Conservation (phyloP, 2,113 vertebrate genomes). For the Pygoscelis adeliae region DNA sequence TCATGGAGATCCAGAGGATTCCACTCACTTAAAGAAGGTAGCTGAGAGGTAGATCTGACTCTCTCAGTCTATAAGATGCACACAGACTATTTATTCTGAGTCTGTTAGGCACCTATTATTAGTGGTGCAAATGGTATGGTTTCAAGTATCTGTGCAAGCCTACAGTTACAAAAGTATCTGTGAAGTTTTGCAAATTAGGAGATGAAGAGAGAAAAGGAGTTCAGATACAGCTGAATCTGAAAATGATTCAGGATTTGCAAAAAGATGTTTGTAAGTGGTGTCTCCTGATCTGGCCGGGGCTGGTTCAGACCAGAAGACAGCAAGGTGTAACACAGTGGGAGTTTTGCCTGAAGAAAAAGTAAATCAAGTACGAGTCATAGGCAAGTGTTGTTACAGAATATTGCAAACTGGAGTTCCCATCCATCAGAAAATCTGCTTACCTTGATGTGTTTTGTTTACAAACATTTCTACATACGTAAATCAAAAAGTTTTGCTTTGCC, state of each 20-base stretch:
- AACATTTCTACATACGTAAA: not conserved
- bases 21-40: not conserved
- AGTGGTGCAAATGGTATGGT: no score
- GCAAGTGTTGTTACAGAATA: not conserved
- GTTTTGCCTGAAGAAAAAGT: not conserved
- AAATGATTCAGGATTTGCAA: not conserved
- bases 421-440: slow-evolving; percentile 13
- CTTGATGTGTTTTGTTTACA: not conserved
- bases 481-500: not conserved
- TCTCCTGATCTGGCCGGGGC: not conserved
- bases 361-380: not conserved
- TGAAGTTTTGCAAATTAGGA: not conserved
- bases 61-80: not conserved
- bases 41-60: not conserved
- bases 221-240: not conserved
- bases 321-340: not conserved
- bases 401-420: not conserved
- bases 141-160: not conserved
- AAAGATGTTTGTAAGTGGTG: not conserved
- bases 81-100: not conserved
- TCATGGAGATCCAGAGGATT: not conserved
- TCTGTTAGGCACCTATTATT: not conserved
- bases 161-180: not conserved
- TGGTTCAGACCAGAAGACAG: not conserved
- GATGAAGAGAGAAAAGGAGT: not conserved